Evolutionary conservation across 1,140 invertebrate genomes (phyloP).

Genomic region (Neotoxoptera formosana): DNA sequence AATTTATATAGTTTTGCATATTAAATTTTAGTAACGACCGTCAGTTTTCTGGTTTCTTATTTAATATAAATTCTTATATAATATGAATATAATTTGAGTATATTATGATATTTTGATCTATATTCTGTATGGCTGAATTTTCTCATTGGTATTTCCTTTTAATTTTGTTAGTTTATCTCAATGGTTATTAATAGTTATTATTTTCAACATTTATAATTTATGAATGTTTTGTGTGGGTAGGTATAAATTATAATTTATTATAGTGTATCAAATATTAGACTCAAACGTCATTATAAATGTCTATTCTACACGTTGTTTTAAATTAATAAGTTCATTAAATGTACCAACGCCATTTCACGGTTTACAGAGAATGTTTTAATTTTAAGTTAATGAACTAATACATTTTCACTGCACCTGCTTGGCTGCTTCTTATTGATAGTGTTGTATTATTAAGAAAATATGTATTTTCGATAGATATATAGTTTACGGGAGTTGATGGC

Average conservation of each 20-base stretch:
- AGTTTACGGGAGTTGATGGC: not conserved
- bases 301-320: not conserved
- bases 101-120: not conserved
- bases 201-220: slow-evolving; percentile 1
- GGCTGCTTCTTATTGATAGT: not conserved
- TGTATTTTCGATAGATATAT: not conserved
- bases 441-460: not conserved
- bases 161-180: not conserved
- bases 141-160: not conserved
- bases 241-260: not conserved
- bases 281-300: not conserved
- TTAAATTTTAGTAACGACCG: not conserved
- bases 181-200: not conserved
- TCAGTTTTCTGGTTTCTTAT: not conserved
- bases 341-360: not conserved
- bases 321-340: not conserved
- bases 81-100: not conserved
- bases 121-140: not conserved
- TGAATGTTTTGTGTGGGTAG: not conserved
- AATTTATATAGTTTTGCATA: not conserved
- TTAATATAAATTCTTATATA: not conserved
- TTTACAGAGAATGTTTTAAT: not conserved
- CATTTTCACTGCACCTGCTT: not conserved
- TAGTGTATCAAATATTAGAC: not conserved
- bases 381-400: not conserved